A percentile compares a stretch with the other conserved stretches of the same genome.
phyloP scores from a whole-genome alignment of 2,113 vertebrate species.

The Struthidea cinerea region DNA sequence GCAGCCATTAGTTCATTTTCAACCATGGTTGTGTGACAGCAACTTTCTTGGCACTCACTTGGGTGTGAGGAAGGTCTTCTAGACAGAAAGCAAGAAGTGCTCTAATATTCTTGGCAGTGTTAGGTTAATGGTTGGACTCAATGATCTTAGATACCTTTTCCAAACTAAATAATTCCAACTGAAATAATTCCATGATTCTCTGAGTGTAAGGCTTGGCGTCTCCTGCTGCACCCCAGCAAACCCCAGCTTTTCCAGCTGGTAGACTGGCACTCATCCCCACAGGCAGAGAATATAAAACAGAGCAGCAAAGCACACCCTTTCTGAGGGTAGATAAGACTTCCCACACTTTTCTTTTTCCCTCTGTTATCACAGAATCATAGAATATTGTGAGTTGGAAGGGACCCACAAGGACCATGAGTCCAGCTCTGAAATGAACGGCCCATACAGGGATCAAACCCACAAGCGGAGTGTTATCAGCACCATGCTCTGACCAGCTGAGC shows the following conservation, averaged over 20 bases:
- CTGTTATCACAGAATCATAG: background rate
- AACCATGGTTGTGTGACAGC: background rate
- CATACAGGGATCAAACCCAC: background rate
- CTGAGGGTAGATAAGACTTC: background rate
- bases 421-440: background rate
- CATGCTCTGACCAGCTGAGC: background rate
- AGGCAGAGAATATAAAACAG: background rate
- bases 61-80: background rate
- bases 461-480: background rate
- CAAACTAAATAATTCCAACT: background rate
- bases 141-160: background rate
- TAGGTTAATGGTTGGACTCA: background rate
- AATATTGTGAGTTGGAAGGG: background rate
- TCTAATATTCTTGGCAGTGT: background rate
- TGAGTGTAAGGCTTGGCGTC: background rate
- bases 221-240: background rate
- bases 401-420: background rate
- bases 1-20: background rate
- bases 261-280: accelerated
- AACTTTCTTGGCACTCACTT: background rate
- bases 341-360: background rate
- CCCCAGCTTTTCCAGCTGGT: background rate
- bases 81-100: background rate
- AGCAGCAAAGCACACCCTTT: background rate
- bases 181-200: background rate